phyloP scores from a whole-genome alignment of 2,113 vertebrate genomes.

The Galeopterus variegatus region DNA sequence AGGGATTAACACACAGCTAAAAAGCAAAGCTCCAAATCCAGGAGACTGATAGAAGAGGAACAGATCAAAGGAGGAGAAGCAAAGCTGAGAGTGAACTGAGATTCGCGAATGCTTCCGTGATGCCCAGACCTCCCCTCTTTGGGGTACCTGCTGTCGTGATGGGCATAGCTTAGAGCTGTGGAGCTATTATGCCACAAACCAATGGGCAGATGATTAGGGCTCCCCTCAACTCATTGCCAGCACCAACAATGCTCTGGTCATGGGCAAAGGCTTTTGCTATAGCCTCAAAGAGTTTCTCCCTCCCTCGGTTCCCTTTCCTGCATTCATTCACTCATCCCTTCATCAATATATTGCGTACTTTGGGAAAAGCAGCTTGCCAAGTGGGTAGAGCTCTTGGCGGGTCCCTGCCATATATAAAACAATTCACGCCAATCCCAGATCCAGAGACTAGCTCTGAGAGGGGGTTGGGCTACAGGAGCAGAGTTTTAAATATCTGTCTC shows the following conservation, averaged over 20 bases:
- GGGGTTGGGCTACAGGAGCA: neutral
- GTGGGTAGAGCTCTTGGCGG: neutral
- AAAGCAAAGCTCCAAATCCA: neutral
- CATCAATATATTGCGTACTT: fast-evolving
- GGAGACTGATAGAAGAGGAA: neutral
- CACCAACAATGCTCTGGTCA: neutral
- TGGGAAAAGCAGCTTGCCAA: neutral
- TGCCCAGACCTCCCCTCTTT: too few relatives aligned
- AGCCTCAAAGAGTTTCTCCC: neutral
- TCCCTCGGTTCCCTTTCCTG: neutral
- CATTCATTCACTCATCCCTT: neutral
- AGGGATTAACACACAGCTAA: neutral
- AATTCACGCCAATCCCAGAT: neutral
- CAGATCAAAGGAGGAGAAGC: neutral
- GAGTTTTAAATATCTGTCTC: constrained; percentile 74
- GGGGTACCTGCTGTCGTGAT: neutral
- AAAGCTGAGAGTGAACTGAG: neutral
- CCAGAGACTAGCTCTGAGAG: neutral
- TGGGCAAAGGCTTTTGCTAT: neutral
- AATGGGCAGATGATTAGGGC: neutral
- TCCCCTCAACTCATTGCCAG: too few relatives aligned
- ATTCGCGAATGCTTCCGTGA: neutral
- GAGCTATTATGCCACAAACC: neutral
- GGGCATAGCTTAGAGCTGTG: neutral
- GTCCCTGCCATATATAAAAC: neutral